Conservation (phyloP, 1,140 invertebrate species). For the Stegodyphus dumicola region DNA sequence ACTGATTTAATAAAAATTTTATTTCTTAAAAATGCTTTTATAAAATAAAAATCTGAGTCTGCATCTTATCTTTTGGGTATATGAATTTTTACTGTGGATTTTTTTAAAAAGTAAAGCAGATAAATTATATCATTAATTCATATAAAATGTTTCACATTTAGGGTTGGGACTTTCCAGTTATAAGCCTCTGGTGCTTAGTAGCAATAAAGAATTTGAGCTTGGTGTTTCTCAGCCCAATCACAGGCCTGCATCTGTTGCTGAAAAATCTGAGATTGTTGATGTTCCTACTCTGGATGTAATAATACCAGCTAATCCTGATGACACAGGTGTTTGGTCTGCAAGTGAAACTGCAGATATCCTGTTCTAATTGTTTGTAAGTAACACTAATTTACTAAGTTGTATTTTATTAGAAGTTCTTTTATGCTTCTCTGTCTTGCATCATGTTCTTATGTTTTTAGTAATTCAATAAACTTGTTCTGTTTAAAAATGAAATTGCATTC, state of each 20-base stretch:
- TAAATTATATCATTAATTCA: background rate
- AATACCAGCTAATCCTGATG: conserved; percentile 45
- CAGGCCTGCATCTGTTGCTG: conserved; percentile 4
- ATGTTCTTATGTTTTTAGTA: background rate
- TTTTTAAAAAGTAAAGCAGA: background rate
- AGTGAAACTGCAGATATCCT: conserved; percentile 56
- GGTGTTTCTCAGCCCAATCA: conserved; percentile 43
- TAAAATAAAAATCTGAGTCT: too few species aligned
- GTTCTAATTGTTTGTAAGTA: conserved; percentile 22
- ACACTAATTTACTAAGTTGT: background rate
- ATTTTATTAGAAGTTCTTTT: background rate
- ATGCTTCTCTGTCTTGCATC: background rate
- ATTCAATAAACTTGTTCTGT: background rate
- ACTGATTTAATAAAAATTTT: too few species aligned
- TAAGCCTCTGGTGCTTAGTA: conserved; percentile 43
- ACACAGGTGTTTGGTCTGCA: conserved; percentile 49
- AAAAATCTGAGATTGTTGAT: conserved; percentile 6
- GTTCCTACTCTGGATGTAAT: conserved; percentile 19
- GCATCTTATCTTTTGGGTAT: too few species aligned
- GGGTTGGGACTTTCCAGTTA: conserved; percentile 47
- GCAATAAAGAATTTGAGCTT: conserved; percentile 43
- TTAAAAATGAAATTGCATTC: background rate
- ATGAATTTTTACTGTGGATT: too few species aligned
- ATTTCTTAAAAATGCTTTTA: too few species aligned
- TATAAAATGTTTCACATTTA: background rate